Conservation (phyloP, 2,113 vertebrate species). For the Coturnix japonica region DNA sequence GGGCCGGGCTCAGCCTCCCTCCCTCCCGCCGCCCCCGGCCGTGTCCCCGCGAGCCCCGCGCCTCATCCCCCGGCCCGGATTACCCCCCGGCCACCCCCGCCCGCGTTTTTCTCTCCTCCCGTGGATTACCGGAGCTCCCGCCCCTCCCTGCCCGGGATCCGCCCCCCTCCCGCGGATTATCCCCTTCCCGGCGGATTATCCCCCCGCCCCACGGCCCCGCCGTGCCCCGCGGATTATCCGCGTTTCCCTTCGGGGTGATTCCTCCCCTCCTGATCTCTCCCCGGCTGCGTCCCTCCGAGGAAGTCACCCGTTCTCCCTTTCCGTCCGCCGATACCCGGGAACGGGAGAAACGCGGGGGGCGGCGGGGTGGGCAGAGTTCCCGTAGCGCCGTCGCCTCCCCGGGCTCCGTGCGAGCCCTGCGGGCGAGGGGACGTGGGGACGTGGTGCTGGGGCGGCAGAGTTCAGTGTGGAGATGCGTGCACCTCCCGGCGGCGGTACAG, state of each 20-base stretch:
- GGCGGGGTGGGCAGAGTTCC: slow-evolving; percentile 27
- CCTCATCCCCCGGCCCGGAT: slow-evolving; percentile 10
- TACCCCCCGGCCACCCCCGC: slow-evolving; percentile 20
- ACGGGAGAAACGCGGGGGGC: slow-evolving; percentile 27
- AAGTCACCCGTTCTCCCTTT: slow-evolving; percentile 26
- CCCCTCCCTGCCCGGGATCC: slow-evolving; percentile 45
- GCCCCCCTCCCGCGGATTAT: slow-evolving; percentile 23
- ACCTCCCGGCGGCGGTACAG: not conserved
- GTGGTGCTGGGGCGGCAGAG: too few relatives aligned
- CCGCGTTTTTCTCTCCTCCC: slow-evolving; percentile 22
- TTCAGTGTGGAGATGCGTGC: not conserved
- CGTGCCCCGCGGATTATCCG: slow-evolving; percentile 34
- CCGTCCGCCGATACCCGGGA: slow-evolving; percentile 28
- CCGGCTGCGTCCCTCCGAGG: not conserved
- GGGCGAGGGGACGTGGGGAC: too few relatives aligned
- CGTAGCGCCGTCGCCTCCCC: slow-evolving; percentile 24
- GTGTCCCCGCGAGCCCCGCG: not conserved
- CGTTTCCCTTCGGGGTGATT: slow-evolving; percentile 29
- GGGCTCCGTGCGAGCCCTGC: not conserved
- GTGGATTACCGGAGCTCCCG: slow-evolving; percentile 64
- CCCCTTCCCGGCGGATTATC: slow-evolving; percentile 32
- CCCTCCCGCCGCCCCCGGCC: not conserved
- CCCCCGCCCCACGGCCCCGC: not conserved
- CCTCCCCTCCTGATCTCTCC: slow-evolving; percentile 34
- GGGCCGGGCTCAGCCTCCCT: slow-evolving; percentile 1